Conservation (phyloP, 2,113 vertebrate species). For the Alethe diademata region DNA sequence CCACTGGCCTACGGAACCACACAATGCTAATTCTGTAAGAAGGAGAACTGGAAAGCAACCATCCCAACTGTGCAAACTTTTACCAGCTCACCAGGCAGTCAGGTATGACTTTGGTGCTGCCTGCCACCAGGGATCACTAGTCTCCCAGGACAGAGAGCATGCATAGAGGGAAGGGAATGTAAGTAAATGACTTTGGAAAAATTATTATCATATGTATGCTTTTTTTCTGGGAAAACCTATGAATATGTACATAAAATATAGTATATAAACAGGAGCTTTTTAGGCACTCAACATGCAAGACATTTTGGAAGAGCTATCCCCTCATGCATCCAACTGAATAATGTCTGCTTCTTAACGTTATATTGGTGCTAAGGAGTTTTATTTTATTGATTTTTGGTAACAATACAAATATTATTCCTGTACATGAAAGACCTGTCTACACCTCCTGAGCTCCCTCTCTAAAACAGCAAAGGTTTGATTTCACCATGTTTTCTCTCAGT, state of each 20-base stretch:
- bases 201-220: neutral
- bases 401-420: neutral
- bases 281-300: neutral
- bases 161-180: neutral
- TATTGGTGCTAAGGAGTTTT: neutral
- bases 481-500: neutral
- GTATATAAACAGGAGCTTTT: neutral
- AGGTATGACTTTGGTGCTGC: accelerated
- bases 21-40: neutral
- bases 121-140: neutral
- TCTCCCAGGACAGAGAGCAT: neutral
- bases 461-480: neutral
- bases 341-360: neutral
- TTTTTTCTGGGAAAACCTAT: neutral
- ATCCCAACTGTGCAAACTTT: neutral
- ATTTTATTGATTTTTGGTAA: neutral
- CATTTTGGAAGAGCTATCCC: neutral
- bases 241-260: neutral
- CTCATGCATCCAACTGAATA: neutral
- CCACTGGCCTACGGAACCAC: neutral
- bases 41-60: neutral
- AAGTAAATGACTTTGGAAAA: neutral
- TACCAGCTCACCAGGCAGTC: too few species aligned
- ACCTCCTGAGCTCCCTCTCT: neutral
- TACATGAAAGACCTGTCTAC: neutral